These are phyloP conservation scores for Acrossocheilus wenchowensis DNA, from an alignment of 2,797 vertebrate species.

Conservation along the genomic window DNA sequence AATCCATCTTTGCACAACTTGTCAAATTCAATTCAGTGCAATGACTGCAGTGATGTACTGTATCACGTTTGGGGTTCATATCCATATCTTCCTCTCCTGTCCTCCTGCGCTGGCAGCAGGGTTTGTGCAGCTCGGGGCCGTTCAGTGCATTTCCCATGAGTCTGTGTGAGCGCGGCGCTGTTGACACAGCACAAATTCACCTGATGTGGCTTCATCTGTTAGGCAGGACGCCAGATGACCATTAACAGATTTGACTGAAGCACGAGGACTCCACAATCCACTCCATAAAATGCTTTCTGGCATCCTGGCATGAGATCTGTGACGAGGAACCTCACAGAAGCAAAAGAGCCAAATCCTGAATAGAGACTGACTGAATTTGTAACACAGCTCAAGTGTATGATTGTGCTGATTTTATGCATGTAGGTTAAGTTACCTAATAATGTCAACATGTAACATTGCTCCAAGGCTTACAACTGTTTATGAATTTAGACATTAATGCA, in stretches of 20 bases:
- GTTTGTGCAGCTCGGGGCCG: neutral
- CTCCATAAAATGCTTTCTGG: neutral
- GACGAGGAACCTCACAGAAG: neutral
- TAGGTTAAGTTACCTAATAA: neutral
- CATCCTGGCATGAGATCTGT: too few relatives aligned
- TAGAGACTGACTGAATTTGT: neutral
- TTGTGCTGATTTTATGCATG: neutral
- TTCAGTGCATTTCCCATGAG: neutral
- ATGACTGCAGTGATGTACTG: too few relatives aligned
- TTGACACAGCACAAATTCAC: conserved; percentile 21
- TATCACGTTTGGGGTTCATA: neutral
- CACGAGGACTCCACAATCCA: neutral
- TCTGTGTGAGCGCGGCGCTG: neutral
- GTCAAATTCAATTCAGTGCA: too few relatives aligned
- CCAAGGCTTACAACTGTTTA: neutral
- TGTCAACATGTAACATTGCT: neutral
- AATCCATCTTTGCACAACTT: neutral
- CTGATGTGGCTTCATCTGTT: conserved; percentile 17
- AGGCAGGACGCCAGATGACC: neutral
- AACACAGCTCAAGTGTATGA: neutral
- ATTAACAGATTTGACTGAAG: conserved; percentile 32
- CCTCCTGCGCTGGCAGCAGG: neutral
- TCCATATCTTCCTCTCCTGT: neutral
- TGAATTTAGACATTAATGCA: neutral
- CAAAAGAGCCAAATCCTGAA: neutral